phyloP scores from a whole-genome alignment of 2,797 vertebrate species.

The Acanthurus tractus region DNA sequence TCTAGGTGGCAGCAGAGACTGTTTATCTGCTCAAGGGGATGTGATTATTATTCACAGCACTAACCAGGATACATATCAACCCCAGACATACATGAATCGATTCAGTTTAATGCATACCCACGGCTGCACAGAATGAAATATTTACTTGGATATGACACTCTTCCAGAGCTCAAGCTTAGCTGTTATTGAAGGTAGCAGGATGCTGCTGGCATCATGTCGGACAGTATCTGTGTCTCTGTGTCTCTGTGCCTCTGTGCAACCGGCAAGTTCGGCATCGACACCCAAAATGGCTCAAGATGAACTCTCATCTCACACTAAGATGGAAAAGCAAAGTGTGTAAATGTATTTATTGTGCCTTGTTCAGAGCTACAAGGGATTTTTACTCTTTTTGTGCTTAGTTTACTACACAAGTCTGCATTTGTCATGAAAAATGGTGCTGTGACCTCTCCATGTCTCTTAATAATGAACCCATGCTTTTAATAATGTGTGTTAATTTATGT shows the following conservation, averaged over 20 bases:
- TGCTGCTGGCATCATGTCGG: constrained; percentile 54
- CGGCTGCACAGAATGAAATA: constrained; percentile 58
- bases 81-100: constrained; percentile 59
- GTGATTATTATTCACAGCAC: constrained; percentile 70
- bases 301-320: constrained; percentile 30
- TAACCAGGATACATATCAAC: constrained; percentile 64
- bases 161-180: constrained; percentile 21
- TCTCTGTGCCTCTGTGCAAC: constrained; percentile 12
- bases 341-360: neutral
- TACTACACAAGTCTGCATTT: constrained; percentile 28
- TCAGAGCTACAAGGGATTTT: constrained; percentile 13
- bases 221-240: constrained; percentile 12
- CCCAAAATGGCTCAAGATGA: constrained; percentile 49
- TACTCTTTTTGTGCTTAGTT: constrained; percentile 23
- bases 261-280: constrained; percentile 42
- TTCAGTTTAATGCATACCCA: constrained; percentile 63
- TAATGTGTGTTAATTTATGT: constrained; percentile 66
- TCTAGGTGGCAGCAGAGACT: constrained; percentile 83
- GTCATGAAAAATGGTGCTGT: constrained; percentile 10
- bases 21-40: constrained; percentile 31
- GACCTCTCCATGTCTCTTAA: constrained; percentile 44
- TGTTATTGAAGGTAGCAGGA: constrained; percentile 30
- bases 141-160: constrained; percentile 49
- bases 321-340: neutral
- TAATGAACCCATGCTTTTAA: constrained; percentile 35